Base-by-base conservation (phyloP, 1,140 invertebrate species). In the Heliconius hermathena region DNA sequence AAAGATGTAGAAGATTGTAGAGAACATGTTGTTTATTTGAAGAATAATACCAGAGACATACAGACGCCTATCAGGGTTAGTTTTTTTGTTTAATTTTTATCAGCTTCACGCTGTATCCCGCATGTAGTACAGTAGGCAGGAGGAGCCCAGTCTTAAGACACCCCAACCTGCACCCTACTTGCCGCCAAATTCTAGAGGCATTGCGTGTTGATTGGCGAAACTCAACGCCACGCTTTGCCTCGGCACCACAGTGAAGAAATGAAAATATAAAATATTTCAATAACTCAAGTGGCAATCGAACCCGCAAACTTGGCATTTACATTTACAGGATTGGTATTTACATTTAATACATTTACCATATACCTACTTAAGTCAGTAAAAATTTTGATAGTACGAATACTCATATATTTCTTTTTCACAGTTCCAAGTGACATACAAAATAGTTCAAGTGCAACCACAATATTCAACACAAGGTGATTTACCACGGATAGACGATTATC, bases 21-120 rank as follows among this genome's bases (percentile, higher is more conserved):
- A 76, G 93, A 95, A 72, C 97, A 98, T 88, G 96, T 96, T 2
- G 97, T 97, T 11, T 98, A 98, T 91, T 95, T 98, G 2, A 98
- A 98, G 90, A 97, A 98, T 83, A 97, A 97, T 82, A 98, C 97
- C 0, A 95, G 96, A 80, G 97, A 98, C 88, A 98, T 98, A 84
- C 97, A 98, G 86, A 97, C 97, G 1, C 97, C 97, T 3, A 97
- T 98, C 54, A 96, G 96, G 86, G 95, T 36, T 6, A 36, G 33
- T 36, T 36, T 36, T 5, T 6, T 36, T 36, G 33, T 36, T 36
- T 36, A 36, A 36, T 36, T 36, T 36, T 36, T 6, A 3, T 36
- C 5, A 36, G 5, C 33, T 36, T 8, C 5, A 36, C 29, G 29
- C 29, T 29, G 2, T 29, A 29, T 29, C 2, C 1, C 29, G 2